Conservation (phyloP, 2,888 invertebrate genomes). For the Lochmaea capreae region DNA sequence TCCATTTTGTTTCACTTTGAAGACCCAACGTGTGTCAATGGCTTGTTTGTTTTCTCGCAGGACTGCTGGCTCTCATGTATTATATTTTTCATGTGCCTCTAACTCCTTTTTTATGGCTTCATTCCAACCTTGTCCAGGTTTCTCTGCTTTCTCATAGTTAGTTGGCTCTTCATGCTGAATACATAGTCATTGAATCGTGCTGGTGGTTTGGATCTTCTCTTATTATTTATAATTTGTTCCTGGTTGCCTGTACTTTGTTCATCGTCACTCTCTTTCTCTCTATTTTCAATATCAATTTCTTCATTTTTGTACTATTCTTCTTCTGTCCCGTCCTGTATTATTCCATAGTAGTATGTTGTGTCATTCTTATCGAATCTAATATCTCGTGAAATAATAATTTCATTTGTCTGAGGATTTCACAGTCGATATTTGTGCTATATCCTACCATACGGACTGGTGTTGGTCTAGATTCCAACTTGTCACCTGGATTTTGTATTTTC, state of each 20-base stretch:
- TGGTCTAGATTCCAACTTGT: slow-evolving; percentile 4
- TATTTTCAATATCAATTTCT: neutral
- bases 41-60: slow-evolving; percentile 16
- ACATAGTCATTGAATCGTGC: neutral
- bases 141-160: slow-evolving; percentile 6
- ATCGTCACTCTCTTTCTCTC: neutral
- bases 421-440: too few species aligned
- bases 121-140: neutral
- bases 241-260: neutral
- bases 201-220: slow-evolving; percentile 4
- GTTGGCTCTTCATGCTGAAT: slow-evolving; percentile 14
- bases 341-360: too few species aligned
- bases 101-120: too few species aligned
- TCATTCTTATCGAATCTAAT: slow-evolving; percentile 14
- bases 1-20: too few species aligned
- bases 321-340: too few species aligned
- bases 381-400: slow-evolving; percentile 6
- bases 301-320: too few species aligned
- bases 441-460: too few species aligned
- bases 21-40: neutral
- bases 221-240: slow-evolving; percentile 5
- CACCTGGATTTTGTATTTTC: slow-evolving; percentile 7
- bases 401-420: slow-evolving; percentile 6
- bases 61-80: slow-evolving; percentile 5
- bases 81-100: too few species aligned